A percentile compares a stretch with the other conserved stretches of the same genome.
Conservation (phyloP, 1,140 invertebrate species). For the Neoseiulus cucumeris region DNA sequence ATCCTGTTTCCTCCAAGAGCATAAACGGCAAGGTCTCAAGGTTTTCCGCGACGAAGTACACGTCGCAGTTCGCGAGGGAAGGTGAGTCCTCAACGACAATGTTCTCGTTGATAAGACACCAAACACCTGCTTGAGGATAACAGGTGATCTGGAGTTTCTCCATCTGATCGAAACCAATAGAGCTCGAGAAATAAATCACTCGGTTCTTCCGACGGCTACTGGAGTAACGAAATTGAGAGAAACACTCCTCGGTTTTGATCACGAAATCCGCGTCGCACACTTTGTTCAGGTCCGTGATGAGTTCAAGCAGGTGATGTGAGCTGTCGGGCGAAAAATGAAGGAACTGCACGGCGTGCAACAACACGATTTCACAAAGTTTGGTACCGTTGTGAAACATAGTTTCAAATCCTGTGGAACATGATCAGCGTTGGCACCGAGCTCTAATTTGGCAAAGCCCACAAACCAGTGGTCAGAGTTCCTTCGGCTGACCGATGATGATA, state of each 20-base stretch:
- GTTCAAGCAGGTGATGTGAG: too few relatives aligned
- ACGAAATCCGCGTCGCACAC: too few relatives aligned
- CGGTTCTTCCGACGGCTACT: neutral
- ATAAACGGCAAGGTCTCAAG: neutral
- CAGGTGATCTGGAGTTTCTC: neutral
- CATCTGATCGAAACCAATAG: neutral
- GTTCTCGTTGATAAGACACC: neutral
- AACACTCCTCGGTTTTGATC: neutral
- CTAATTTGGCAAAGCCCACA: too few relatives aligned
- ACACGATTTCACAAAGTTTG: too few relatives aligned
- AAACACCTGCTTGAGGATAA: neutral
- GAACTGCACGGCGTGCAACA: too few relatives aligned
- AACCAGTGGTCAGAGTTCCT: too few relatives aligned
- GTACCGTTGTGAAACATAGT: too few relatives aligned
- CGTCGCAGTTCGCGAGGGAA: neutral
- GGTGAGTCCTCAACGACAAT: neutral
- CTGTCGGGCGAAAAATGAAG: too few relatives aligned
- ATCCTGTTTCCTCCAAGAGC: neutral
- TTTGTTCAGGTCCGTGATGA: too few relatives aligned
- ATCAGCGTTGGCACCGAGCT: too few relatives aligned
- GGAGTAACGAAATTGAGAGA: neutral
- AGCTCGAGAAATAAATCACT: neutral
- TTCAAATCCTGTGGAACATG: too few relatives aligned
- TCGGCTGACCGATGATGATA: too few relatives aligned
- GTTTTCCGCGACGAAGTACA: neutral